Conservation (phyloP, 2,113 vertebrate genomes). For the Propithecus coquereli region DNA sequence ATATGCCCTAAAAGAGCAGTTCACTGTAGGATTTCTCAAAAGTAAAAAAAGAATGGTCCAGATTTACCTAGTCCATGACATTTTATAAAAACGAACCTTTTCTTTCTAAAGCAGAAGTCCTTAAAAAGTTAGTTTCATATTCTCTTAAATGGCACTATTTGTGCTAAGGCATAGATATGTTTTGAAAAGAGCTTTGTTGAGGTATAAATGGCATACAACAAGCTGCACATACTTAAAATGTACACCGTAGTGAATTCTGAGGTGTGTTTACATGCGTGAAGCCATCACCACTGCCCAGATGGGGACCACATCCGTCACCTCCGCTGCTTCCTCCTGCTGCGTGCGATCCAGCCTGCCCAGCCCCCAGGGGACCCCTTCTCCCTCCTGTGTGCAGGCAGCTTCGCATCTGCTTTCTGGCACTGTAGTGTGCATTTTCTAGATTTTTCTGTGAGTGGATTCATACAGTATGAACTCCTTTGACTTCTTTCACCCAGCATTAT, state of each 20-base stretch:
- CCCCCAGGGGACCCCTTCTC: neutral
- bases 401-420: neutral
- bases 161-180: neutral
- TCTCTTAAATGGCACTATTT: neutral
- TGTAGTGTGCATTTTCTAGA: neutral
- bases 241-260: neutral
- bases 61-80: neutral
- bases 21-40: neutral
- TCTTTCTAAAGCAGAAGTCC: neutral
- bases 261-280: neutral
- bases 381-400: neutral
- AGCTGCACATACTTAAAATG: neutral
- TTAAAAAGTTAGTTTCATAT: neutral
- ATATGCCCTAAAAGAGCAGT: neutral
- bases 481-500: neutral
- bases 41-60: neutral
- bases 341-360: neutral
- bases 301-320: neutral
- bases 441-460: neutral
- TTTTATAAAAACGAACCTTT: neutral
- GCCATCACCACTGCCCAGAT: too few relatives aligned
- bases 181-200: neutral
- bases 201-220: neutral
- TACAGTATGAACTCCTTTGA: neutral
- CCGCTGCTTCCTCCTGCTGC: neutral